Percentiles rank a stretch among this genome's conserved stretches.
phyloP scores from a whole-genome alignment of 2,797 vertebrate genomes.

The Amblyopsis hoosieri region DNA sequence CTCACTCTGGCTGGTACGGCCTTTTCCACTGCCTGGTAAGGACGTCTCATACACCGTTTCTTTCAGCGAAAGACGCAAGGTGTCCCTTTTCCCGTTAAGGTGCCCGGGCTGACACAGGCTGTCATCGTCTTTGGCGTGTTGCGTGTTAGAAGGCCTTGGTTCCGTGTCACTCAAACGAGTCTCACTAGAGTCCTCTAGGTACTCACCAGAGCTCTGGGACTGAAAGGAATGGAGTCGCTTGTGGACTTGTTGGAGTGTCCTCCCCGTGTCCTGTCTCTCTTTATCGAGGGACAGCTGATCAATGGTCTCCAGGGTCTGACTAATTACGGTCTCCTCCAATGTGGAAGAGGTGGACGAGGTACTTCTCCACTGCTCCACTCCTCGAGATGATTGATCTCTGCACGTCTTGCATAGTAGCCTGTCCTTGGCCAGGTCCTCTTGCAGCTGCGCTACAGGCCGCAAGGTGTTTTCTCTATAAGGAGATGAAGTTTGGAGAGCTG shows the following conservation, averaged over 20 bases:
- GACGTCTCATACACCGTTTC: slow-evolving; percentile 88
- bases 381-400: slow-evolving; percentile 50
- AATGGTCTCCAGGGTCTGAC: slow-evolving; percentile 69
- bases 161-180: slow-evolving; percentile 88
- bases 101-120: slow-evolving; percentile 82
- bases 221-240: slow-evolving; percentile 70
- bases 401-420: slow-evolving; percentile 76
- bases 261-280: slow-evolving; percentile 50
- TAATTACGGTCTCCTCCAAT: slow-evolving; percentile 77
- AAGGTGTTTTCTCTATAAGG: slow-evolving; percentile 85
- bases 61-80: slow-evolving; percentile 88
- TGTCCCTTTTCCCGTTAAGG: slow-evolving; percentile 91
- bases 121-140: slow-evolving; percentile 47
- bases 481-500: slow-evolving; percentile 93
- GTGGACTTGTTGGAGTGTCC: slow-evolving; percentile 35
- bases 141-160: slow-evolving; percentile 66
- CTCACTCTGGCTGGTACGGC: slow-evolving; percentile 79
- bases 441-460: slow-evolving; percentile 37
- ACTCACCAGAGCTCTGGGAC: slow-evolving; percentile 87
- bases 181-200: slow-evolving; percentile 90
- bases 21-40: slow-evolving; percentile 77
- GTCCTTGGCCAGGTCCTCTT: slow-evolving; percentile 58
- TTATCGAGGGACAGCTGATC: slow-evolving; percentile 67
- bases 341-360: slow-evolving; percentile 78
- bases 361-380: slow-evolving; percentile 68